Evolutionary conservation across 2,888 invertebrate species (phyloP), one percentile per base, ranked within the genome.

Genomic region (Tricholauxania praeusta): DNA sequence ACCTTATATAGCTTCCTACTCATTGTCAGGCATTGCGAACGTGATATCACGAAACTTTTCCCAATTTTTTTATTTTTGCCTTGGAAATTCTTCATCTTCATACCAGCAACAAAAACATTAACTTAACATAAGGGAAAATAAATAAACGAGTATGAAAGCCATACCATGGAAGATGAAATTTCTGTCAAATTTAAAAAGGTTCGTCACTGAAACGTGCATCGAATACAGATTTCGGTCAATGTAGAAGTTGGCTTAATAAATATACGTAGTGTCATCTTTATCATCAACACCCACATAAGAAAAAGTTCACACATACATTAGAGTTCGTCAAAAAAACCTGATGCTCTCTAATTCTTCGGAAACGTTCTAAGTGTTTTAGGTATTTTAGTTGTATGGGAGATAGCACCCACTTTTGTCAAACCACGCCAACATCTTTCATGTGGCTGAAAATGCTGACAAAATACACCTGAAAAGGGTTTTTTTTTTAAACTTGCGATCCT

Each of bases 141-240:
- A 28, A 47, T 59, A 68, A 49, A 66, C 17, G 55, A 19, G 22
- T n/a, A 39, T 15, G 62, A 53, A 62, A 64, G 66, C 53, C 65
- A 71, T 52, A 65, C 60, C 68, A 57, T 70, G 73, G 73, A 73
- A 75, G 70, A 73, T 75, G 75, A 73, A 75, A 73, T 73, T 75
- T 70, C 73, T 73, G 73, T 75, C 75, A 75, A 75, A 75, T 75
- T 75, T 75, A 75, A 75, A 75, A 75, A 73, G 73, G 73, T 75
- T 75, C 75, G 72, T 75, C 75, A 57, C 71, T 55, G 66, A 48
- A 51, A 75, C 75, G 75, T 75, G 75, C 55, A 32, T 28, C 72
- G 73, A 73, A 75, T 75, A 48, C 69, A n/a, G 57, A 67, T 32
- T 55, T 17, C 65, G 60, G 39, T 49, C 48, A 55, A 49, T 47